phyloP scores from a whole-genome alignment of 2,888 invertebrate genomes.

The Lasioglossum lativentre region DNA sequence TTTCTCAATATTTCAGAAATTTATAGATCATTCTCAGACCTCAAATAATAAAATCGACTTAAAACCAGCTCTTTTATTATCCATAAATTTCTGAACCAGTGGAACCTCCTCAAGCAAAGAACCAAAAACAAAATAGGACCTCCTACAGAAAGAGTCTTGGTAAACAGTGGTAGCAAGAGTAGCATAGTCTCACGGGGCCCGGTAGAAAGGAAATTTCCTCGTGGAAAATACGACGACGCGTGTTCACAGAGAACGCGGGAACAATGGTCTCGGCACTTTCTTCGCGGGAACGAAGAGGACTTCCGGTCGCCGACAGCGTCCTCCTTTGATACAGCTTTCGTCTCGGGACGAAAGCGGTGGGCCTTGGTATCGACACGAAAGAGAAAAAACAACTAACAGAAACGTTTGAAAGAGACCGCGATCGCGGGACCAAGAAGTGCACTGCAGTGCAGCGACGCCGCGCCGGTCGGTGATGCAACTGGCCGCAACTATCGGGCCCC shows the following conservation, averaged over 20 bases:
- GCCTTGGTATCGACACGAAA: background rate
- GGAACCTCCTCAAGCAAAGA: background rate
- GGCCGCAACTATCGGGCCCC: constrained; percentile 34
- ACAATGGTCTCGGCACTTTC: background rate
- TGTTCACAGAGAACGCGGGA: background rate
- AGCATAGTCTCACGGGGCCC: background rate
- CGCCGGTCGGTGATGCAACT: constrained; percentile 65
- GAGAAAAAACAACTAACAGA: background rate
- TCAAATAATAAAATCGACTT: background rate
- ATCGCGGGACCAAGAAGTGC: constrained; percentile 2
- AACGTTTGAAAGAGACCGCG: background rate
- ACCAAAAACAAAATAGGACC: background rate
- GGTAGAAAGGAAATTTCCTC: background rate
- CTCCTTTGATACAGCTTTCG: background rate
- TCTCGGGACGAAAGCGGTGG: background rate
- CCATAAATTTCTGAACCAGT: too few relatives aligned
- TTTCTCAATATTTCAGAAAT: background rate
- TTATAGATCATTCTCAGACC: too few relatives aligned
- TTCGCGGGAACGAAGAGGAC: background rate
- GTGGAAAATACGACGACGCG: background rate
- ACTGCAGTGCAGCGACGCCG: constrained; percentile 31
- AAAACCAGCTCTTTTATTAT: too few relatives aligned
- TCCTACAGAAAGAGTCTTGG: background rate
- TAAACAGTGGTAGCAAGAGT: background rate
- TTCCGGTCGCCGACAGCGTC: background rate